Percentiles rank a stretch among this genome's conserved stretches.
phyloP scores from a whole-genome alignment of 2,797 vertebrate genomes.

The Austrolebias charrua region DNA sequence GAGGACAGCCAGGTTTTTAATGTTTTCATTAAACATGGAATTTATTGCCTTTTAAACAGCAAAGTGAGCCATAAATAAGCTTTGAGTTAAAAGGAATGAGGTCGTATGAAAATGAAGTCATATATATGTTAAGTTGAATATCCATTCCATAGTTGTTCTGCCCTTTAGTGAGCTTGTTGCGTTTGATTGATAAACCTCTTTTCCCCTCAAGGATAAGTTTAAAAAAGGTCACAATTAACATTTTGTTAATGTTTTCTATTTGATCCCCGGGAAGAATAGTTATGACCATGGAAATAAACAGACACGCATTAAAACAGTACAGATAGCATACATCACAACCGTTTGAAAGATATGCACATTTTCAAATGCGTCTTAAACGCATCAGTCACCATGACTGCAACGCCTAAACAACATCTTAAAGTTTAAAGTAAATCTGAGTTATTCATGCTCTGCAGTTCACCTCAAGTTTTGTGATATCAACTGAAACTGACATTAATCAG shows the following conservation, averaged over 20 bases:
- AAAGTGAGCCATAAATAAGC: conserved; percentile 29
- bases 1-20: background rate
- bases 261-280: conserved; percentile 16
- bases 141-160: conserved; percentile 38
- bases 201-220: conserved; percentile 35
- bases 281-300: conserved; percentile 40
- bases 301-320: conserved; percentile 22
- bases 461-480: conserved; percentile 1
- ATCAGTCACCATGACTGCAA: conserved; percentile 7
- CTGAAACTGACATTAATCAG: conserved; percentile 9
- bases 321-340: conserved; percentile 26
- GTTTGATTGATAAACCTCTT: conserved; percentile 61
- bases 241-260: conserved; percentile 49
- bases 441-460: conserved; percentile 13
- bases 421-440: conserved; percentile 4
- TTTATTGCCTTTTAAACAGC: conserved; percentile 36
- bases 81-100: conserved; percentile 32
- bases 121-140: conserved; percentile 54
- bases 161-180: conserved; percentile 45
- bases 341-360: conserved; percentile 34
- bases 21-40: conserved; percentile 33
- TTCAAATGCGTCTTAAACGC: background rate
- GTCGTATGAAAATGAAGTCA: conserved; percentile 48
- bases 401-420: conserved; percentile 15
- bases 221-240: conserved; percentile 72